These are phyloP conservation scores for Harpagifer antarcticus DNA, from an alignment of 2,797 vertebrate species.

Conservation along the genomic window DNA sequence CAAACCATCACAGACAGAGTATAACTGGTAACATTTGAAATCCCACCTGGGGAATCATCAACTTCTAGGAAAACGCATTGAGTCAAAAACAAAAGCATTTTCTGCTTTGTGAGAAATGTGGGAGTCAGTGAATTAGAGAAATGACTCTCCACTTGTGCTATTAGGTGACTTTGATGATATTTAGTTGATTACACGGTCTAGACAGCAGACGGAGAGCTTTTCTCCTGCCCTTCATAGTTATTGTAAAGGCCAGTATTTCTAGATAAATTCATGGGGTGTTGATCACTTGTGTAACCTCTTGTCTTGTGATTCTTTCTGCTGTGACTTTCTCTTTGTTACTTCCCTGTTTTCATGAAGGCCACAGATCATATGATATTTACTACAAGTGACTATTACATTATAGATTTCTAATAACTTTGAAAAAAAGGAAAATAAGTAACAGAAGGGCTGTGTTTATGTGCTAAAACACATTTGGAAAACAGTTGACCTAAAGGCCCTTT, in stretches of 20 bases:
- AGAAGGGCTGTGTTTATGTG: not conserved
- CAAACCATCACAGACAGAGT: constrained; percentile 4
- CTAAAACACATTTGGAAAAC: not conserved
- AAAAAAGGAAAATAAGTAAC: constrained; percentile 5
- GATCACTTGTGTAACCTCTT: constrained; percentile 48
- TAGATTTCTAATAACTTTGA: not conserved
- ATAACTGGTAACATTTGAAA: constrained; percentile 29
- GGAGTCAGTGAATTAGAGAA: constrained; percentile 49
- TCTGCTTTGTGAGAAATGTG: constrained; percentile 60
- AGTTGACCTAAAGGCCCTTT: not conserved
- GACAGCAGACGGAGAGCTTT: not conserved
- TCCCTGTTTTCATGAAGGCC: constrained; percentile 58
- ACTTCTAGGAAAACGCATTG: constrained; percentile 47
- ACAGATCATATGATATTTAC: constrained; percentile 56
- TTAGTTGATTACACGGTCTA: not conserved
- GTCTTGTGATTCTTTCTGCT: constrained; percentile 61
- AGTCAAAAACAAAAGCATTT: constrained; percentile 28
- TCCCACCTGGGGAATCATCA: constrained; percentile 13
- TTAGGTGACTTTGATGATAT: constrained; percentile 17
- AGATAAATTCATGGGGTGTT: constrained; percentile 30
- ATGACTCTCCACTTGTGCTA: constrained; percentile 24
- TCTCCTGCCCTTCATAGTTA: constrained; percentile 28
- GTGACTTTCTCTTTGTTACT: constrained; percentile 68
- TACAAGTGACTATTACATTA: constrained; percentile 8
- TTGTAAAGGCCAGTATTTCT: constrained; percentile 49